Percentiles rank a stretch among this genome's conserved stretches.
Conservation (phyloP, 2,888 invertebrate genomes). For the Ligdia adustata region DNA sequence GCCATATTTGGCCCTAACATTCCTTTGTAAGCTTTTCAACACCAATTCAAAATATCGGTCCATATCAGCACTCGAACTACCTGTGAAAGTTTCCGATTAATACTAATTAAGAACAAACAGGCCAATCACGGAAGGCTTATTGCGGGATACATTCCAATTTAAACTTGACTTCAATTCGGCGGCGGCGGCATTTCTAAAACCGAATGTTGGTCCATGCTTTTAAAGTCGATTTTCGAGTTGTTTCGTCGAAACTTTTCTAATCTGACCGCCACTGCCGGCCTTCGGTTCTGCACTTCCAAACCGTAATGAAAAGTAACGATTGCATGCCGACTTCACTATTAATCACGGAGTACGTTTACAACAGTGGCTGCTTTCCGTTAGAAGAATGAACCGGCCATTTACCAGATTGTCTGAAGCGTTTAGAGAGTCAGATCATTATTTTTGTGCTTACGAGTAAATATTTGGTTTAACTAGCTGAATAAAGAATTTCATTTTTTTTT, state of each 20-base stretch:
- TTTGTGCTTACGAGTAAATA: too few species aligned
- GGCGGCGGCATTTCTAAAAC: constrained; percentile 73
- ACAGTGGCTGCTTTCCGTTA: constrained; percentile 31
- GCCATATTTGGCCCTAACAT: too few species aligned
- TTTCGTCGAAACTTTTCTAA: constrained; percentile 80
- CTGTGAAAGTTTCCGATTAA: constrained; percentile 74
- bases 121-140: constrained; percentile 81
- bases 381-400: constrained; percentile 20
- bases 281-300: constrained; percentile 77
- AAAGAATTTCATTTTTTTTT: too few species aligned
- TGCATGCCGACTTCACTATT: constrained; percentile 78
- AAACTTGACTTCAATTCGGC: constrained; percentile 79
- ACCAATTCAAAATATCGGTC: constrained; percentile 2
- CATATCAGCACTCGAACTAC: constrained; percentile 35
- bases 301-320: constrained; percentile 84
- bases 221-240: constrained; percentile 82
- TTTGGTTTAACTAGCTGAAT: too few species aligned
- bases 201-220: constrained; percentile 78
- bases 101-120: constrained; percentile 83
- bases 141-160: constrained; percentile 83
- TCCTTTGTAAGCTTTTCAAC: neutral
- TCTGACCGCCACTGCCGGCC: constrained; percentile 74
- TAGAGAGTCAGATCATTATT: neutral
- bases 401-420: constrained; percentile 11
- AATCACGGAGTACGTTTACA: constrained; percentile 65